Base-by-base conservation (phyloP, 2,888 invertebrate species). In the Apocheima hispidaria region DNA sequence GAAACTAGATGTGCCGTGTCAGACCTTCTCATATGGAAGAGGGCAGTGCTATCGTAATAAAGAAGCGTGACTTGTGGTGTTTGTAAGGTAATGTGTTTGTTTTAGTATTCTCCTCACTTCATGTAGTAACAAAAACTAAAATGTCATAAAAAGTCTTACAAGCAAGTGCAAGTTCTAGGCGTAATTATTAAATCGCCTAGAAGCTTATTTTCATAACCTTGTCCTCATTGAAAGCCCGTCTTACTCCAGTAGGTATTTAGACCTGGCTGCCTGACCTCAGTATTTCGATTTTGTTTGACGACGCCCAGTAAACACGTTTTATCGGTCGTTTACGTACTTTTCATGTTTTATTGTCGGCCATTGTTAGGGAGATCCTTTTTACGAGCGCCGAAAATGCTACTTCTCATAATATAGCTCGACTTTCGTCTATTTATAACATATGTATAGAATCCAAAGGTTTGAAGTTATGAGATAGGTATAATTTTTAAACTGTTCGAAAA, bases 311-410 rank as follows among this genome's bases (percentile, higher is more conserved):
- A 89, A 90, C 88, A 86, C 78, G 70, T 82, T 90, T 90, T 89
- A 90, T 90, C 71, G 88, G 80, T 79, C 85, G 88, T 90, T 90
- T 90, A 87, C 87, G 88, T 83, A 88, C 86, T 89, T 89, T 88
- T 84, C 86, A 84, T 85, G 87, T 89, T 91, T 89, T 90, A 90
- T 84, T 89, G 85, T 86, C 78, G 75, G 81, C 83, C 82, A 84
- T 89, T 69, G 88, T 88, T 84, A 84, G 81, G 83, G 81, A 83
- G 84, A 87, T 84, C 78, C 83, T 63, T 71, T 90, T 90, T 88
- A 90, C 84, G 87, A 83, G 73, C 76, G 26, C 5, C 48, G 21
- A 48, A 56, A 53, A 52, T 35, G 55, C 40, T 52, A 18, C 44
- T 55, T 41, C 43, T 44, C 50, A 55, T 60, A 51, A 60, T 60